Base-by-base conservation (phyloP, 1,140 invertebrate species). In the Chymomyza costata region DNA sequence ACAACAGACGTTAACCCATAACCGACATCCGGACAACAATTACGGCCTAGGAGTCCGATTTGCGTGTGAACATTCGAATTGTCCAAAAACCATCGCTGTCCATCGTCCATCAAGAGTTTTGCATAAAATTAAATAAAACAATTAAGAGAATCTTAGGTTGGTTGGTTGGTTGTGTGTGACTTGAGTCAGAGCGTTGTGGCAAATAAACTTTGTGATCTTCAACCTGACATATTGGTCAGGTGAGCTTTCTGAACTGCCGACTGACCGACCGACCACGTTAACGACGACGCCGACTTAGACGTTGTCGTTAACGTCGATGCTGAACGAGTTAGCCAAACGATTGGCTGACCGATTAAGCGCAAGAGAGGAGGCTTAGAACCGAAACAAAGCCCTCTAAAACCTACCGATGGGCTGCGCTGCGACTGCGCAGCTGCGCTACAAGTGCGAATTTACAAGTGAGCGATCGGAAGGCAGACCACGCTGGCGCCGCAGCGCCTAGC, bases 51-150 rank as follows among this genome's bases (percentile, higher is more conserved):
- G n/a, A n/a, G n/a, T n/a, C n/a, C n/a, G n/a, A n/a, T n/a, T n/a
- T 50, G 30, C 57, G 47, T 66, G 57, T 38, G 52, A 39, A 28
- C 60, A 51, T 45, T 64, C 60, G 61, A 65, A 38, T 65, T 65
- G 60, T 56, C 61, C 51, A 50, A 51, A 57, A 50, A 3, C 3
- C 54, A 54, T 59, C 73, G 73, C 56, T 78, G 71, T 78, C 73
- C 71, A 80, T 78, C 71, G 71, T 78, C 73, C 71, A 80, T 78
- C 71, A 78, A 80, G 78, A 66, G 64, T 73, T 80, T 80, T 68
- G 73, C 73, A 80, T 80, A 73, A 54, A 62, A 68, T 80, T 80
- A 80, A 80, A 73, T 66, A 80, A 80, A 80, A 80, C 73, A 80
- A 80, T 80, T 65, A 80, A 80, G 71, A 67, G 71, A 78, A 71